A percentile compares a stretch with the other conserved stretches of the same genome.
phyloP scores from a whole-genome alignment of 2,888 invertebrate species.

The Himalopsyche japonica region DNA sequence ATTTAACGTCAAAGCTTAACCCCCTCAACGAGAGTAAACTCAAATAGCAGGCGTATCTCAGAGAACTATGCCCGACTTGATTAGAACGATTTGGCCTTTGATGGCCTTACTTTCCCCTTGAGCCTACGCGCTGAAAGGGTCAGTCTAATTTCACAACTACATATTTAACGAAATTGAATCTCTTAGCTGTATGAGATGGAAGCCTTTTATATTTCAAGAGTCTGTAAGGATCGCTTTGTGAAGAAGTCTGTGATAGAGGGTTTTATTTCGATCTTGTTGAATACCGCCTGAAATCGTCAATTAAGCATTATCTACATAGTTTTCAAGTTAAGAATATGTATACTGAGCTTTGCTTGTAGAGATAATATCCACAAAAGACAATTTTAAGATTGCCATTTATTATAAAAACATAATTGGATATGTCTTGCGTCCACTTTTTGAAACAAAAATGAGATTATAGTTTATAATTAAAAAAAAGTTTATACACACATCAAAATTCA shows the following conservation, averaged over 20 bases:
- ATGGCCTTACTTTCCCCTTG: neutral
- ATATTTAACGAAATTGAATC: slow-evolving; percentile 31
- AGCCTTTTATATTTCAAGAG: neutral
- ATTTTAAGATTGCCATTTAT: too few species aligned
- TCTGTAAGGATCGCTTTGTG: neutral
- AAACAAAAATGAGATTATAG: too few species aligned
- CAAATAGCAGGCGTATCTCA: neutral
- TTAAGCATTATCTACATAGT: neutral
- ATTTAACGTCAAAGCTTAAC: slow-evolving; percentile 3
- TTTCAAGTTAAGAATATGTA: neutral
- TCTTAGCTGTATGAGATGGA: slow-evolving; percentile 1
- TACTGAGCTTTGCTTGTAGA: neutral
- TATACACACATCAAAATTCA: too few species aligned
- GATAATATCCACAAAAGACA: too few species aligned
- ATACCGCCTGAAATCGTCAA: neutral
- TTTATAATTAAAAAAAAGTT: too few species aligned
- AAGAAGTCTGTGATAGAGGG: neutral
- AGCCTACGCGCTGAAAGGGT: slow-evolving; percentile 9
- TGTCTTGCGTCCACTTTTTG: too few species aligned
- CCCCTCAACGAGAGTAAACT: neutral
- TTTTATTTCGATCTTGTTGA: neutral
- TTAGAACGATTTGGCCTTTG: slow-evolving; percentile 18
- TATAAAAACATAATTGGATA: too few species aligned
- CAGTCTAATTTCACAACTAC: slow-evolving; percentile 22
- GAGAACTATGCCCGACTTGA: slow-evolving; percentile 7